These are phyloP conservation scores for Agrochola macilenta DNA, from an alignment of 2,888 invertebrate genomes.

Conservation along the genomic window DNA sequence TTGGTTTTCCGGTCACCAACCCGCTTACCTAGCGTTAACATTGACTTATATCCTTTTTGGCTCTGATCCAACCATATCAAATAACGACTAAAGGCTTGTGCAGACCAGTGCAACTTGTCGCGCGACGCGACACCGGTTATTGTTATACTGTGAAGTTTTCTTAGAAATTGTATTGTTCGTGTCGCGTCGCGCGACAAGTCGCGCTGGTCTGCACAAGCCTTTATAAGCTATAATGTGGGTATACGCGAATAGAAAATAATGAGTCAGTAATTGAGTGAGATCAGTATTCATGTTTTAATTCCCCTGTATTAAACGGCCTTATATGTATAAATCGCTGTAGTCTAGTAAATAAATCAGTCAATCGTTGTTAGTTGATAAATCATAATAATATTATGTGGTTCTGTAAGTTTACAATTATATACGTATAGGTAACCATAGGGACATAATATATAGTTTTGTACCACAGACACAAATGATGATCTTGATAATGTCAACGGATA, in stretches of 20 bases:
- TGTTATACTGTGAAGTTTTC: no score
- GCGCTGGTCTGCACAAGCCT: no score
- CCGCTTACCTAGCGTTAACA: constrained; percentile 28
- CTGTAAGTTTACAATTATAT: neutral
- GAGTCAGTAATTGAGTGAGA: constrained; percentile 8
- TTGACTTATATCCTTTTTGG: constrained; percentile 39
- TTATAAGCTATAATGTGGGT: neutral
- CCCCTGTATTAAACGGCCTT: constrained; percentile 5
- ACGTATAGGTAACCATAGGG: neutral
- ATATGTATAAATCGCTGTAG: neutral
- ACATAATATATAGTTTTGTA: neutral
- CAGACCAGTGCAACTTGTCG: no score
- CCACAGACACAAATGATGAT: constrained; percentile 32
- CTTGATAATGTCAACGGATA: constrained; percentile 39
- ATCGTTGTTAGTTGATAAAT: neutral
- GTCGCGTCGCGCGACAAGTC: no score
- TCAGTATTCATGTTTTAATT: constrained; percentile 8
- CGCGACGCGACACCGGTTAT: no score
- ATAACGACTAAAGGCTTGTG: no score
- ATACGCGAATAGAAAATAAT: constrained; percentile 5
- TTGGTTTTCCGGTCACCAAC: constrained; percentile 47
- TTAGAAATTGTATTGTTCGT: no score
- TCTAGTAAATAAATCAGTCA: constrained; percentile 7
- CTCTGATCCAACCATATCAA: constrained; percentile 15
- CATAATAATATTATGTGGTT: neutral